A percentile compares a stretch with the other conserved stretches of the same genome.
Evolutionary conservation across 2,797 vertebrate genomes (phyloP).

Genomic region (Brotula barbata): DNA sequence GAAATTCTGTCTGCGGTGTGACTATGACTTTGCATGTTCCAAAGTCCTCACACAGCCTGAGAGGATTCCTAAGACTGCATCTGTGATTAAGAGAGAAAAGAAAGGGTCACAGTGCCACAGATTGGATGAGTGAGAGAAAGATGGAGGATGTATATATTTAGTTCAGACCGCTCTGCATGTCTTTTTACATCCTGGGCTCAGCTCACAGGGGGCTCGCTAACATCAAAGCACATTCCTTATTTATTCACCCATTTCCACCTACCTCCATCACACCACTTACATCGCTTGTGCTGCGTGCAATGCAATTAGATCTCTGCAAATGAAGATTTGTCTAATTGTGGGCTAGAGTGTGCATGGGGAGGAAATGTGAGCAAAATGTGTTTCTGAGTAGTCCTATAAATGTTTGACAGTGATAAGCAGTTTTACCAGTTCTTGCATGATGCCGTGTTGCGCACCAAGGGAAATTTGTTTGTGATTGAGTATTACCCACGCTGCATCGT

Average conservation of each 20-base stretch:
- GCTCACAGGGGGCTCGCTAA: constrained; percentile 51
- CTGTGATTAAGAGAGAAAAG: constrained; percentile 4
- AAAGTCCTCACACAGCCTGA: constrained; percentile 3
- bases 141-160: constrained; percentile 48
- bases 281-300: constrained; percentile 44
- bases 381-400: constrained; percentile 26
- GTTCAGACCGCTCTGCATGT: constrained; percentile 30
- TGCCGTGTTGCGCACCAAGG: not conserved
- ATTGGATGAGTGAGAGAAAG: constrained; percentile 20
- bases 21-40: constrained; percentile 19
- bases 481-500: not conserved
- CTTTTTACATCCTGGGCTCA: constrained; percentile 60
- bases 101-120: constrained; percentile 7
- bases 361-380: constrained; percentile 26
- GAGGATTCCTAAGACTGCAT: constrained; percentile 1
- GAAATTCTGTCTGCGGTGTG: too few species aligned
- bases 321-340: constrained; percentile 32
- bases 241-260: constrained; percentile 72
- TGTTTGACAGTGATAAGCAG: not conserved
- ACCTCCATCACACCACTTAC: constrained; percentile 43
- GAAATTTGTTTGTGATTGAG: constrained; percentile 26
- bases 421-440: constrained; percentile 7
- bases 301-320: constrained; percentile 64
- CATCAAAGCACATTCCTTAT: constrained; percentile 67
- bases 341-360: constrained; percentile 1